Conservation (phyloP, 2,113 vertebrate species). For the Antigone vipio region DNA sequence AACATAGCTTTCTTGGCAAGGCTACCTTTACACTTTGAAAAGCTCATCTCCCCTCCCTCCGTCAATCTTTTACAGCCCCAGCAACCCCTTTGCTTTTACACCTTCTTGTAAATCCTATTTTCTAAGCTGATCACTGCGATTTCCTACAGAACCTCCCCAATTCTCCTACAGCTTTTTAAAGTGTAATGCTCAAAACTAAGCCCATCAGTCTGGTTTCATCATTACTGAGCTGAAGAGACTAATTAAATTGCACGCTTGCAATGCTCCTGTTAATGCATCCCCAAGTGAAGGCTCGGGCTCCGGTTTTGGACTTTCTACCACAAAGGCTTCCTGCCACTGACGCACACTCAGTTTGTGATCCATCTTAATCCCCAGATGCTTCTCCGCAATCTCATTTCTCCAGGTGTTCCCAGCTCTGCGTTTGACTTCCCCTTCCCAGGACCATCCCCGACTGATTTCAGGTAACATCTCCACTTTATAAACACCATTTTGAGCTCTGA, state of each 20-base stretch:
- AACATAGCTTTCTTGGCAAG: neutral
- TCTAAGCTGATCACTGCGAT: neutral
- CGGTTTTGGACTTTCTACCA: neutral
- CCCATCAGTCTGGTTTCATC: conserved; percentile 4
- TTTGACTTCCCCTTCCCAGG: neutral
- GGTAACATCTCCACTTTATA: neutral
- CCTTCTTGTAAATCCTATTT: neutral
- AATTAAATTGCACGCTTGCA: conserved; percentile 24
- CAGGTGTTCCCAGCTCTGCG: neutral
- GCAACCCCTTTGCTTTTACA: neutral
- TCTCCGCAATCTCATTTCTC: neutral
- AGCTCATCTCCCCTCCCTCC: neutral
- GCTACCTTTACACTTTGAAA: neutral
- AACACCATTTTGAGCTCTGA: neutral
- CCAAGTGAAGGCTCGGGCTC: neutral
- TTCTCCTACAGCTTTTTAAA: neutral
- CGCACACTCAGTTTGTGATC: neutral
- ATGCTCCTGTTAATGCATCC: conserved; percentile 2
- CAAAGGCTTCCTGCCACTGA: neutral
- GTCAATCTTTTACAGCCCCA: neutral
- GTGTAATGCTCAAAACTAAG: neutral
- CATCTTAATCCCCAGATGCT: neutral
- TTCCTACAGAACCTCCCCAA: neutral
- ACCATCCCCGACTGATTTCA: neutral
- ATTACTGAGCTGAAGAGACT: conserved; percentile 1